Evolutionary conservation across 2,113 vertebrate species (phyloP), one percentile per base, ranked within the genome.

Genomic region (Tamias sibiricus): DNA sequence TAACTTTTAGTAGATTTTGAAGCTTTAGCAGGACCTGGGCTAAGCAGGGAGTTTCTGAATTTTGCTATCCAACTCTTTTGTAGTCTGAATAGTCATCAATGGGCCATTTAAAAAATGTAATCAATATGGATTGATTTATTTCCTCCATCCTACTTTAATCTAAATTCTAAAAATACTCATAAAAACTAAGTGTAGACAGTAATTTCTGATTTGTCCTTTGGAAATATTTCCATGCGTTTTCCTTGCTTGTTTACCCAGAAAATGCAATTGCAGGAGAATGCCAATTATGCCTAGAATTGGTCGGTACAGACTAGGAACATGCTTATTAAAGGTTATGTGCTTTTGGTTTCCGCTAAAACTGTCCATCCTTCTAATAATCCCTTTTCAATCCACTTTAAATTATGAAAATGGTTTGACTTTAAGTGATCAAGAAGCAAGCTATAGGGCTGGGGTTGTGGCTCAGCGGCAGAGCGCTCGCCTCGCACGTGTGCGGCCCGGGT

Each of bases 211-310:
- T 93, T 93, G 64, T 57, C 26, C 47, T 82, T 87, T 68, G 47
- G 75, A 64, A 91, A 35, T 64, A 49, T 80, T 52, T 76, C 10
- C n/a, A 47, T 83, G 62, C 32, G 49, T 62, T 52, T 81, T 74
- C 95, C 68, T 91, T 91, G 85, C 52, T 72, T 82, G 72, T 44
- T 84, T 84, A 86, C 52, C 47, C 77, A 69, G 83, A 93, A 94
- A 83, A 94, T 75, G 40, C 30, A 90, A 1, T 66, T 96, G 85
- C 35, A 42, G 0, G 42, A 62, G 66, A 87, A 79, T 71, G 75
- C 57, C 66, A 74, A 0, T 87, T 84, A 62, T 47, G 62, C 47
- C 69, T 88, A 62, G 69, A 59, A n/a, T 10, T 86, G 86, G 62
- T 81, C 28, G 49, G 35, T 77, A 35, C 57, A 79, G 81, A 54